Conservation (phyloP, 1,140 invertebrate species). For the Panonychus citri region DNA sequence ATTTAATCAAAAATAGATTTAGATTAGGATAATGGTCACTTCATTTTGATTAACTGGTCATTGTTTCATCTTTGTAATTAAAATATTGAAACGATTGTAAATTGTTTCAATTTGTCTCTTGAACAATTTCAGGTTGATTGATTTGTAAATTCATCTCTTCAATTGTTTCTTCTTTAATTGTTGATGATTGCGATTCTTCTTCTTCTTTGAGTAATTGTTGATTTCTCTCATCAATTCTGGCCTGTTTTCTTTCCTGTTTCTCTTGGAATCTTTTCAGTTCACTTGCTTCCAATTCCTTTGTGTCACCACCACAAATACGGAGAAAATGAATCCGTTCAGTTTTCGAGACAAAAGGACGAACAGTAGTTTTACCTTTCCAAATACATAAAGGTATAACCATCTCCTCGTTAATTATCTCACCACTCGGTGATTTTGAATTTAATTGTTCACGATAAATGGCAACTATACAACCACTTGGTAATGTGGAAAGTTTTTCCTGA, state of each 20-base stretch:
- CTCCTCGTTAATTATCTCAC: constrained; percentile 25
- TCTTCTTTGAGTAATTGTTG: background rate
- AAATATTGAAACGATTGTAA: too few species aligned
- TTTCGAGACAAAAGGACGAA: constrained; percentile 58
- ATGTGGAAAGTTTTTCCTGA: constrained; percentile 1
- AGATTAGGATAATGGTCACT: too few species aligned
- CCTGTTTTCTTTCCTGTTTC: background rate
- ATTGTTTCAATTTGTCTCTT: too few species aligned
- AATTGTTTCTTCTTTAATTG: background rate
- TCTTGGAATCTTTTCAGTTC: background rate
- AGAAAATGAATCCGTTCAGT: constrained; percentile 62
- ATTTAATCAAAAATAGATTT: too few species aligned
- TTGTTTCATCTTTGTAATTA: too few species aligned
- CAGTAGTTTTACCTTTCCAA: constrained; percentile 63
- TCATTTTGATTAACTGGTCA: too few species aligned
- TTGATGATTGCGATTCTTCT: background rate
- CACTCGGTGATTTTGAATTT: constrained; percentile 28
- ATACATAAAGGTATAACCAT: constrained; percentile 54
- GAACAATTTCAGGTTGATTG: too few species aligned
- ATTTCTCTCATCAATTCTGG: background rate
- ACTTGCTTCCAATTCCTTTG: background rate
- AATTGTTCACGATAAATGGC: background rate
- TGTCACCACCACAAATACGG: constrained; percentile 52
- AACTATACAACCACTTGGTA: constrained; percentile 3
- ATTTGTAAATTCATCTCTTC: background rate